Base-by-base conservation (phyloP, 2,888 invertebrate genomes). In the Gortyna flavago region DNA sequence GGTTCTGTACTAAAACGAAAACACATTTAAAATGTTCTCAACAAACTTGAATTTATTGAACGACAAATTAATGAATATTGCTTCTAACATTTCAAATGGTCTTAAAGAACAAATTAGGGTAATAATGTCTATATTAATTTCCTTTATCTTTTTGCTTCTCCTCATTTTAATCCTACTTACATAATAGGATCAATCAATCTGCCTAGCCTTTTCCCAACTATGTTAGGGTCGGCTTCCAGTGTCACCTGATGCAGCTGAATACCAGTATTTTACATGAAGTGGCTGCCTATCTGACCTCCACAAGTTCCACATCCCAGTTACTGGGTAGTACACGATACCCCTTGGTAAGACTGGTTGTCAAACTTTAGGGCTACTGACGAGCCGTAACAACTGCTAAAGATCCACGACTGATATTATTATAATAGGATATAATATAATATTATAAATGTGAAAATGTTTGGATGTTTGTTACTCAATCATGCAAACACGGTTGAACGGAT, bases 11-110 rank as follows among this genome's bases (percentile, higher is more conserved):
- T 35, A 61, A 64, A 64, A 70, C 74, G 64, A 73, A 81, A 85
- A 82, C 72, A 83, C 64, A 82, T 83, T 72, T 57, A 72, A 54
- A 85, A 78, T 75, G 77, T 57, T 75, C 35, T 67, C 44, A 35
- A 61, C 35, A 62, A 69, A 80, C 62, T 29, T 25, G 80, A n/a
- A 80, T 84, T 84, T 81, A 86, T 85, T 81, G 77, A 75, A 79
- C 72, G 80, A 84, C 86, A 86, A 75, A 86, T 84, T 86, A 84
- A 87, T 87, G 86, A 84, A 88, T 79, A 86, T 88, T 86, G 73
- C 81, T 79, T 72, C 66, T 72, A 61, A 87, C 81, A 68, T 81
- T 72, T 87, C 85, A 80, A 74, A 59, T 57, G 65, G 5, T 67
- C 51, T 74, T 78, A 73, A 81, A 57, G 66, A 79, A 79, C 72